phyloP scores from a whole-genome alignment of 2,888 invertebrate species.

The Deroplatys truncata region DNA sequence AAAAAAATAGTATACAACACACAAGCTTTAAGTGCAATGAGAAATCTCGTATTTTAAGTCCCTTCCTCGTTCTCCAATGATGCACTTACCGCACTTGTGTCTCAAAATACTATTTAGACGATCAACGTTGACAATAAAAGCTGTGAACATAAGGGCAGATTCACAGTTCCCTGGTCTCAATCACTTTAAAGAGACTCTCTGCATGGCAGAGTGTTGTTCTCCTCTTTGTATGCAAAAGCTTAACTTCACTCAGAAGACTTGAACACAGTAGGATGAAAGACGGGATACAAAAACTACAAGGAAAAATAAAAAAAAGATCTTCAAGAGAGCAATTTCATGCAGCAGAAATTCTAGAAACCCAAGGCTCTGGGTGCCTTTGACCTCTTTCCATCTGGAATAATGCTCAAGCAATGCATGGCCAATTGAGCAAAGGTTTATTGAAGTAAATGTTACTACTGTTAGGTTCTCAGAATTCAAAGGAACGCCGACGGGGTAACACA shows the following conservation, averaged over 20 bases:
- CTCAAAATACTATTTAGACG: too few relatives aligned
- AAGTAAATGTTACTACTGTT: background rate
- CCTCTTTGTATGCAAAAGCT: background rate
- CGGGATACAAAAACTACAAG: background rate
- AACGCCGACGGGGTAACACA: background rate
- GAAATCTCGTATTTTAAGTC: too few relatives aligned
- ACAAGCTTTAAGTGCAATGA: too few relatives aligned
- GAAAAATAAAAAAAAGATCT: background rate
- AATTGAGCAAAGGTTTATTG: background rate
- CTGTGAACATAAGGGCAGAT: background rate
- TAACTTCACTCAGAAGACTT: background rate
- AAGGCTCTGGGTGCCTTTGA: background rate
- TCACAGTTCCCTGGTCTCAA: background rate
- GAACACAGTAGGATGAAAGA: background rate
- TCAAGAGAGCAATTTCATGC: background rate
- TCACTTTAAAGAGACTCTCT: background rate
- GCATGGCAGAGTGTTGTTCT: background rate
- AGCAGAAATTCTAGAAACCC: background rate
- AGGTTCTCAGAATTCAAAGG: background rate
- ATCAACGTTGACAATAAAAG: too few relatives aligned
- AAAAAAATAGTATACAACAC: too few relatives aligned
- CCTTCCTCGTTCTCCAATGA: too few relatives aligned
- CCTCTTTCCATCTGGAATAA: background rate
- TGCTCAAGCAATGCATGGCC: background rate
- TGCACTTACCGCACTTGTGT: too few relatives aligned